These are phyloP conservation scores for Homalodisca vitripennis DNA, from an alignment of 1,140 invertebrate species.

Conservation along the genomic window DNA sequence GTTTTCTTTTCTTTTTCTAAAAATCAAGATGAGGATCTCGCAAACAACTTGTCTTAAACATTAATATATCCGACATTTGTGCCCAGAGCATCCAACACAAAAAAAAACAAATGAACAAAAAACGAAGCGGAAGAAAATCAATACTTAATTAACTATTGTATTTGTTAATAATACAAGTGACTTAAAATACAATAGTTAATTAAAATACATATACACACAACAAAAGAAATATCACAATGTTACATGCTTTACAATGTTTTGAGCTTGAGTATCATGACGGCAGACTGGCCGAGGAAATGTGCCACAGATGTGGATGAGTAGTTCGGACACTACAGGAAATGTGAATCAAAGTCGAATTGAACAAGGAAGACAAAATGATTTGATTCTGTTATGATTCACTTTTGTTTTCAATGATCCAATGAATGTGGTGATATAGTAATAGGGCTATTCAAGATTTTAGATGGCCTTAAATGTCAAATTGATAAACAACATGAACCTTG, in stretches of 20 bases:
- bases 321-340: slow-evolving; percentile 15
- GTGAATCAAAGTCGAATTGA: background rate
- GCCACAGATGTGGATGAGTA: background rate
- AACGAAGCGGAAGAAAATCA: slow-evolving; percentile 24
- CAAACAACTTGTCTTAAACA: slow-evolving; percentile 20
- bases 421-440: too few species aligned
- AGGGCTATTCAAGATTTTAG: too few species aligned
- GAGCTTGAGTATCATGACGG: slow-evolving; percentile 26
- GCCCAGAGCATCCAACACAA: slow-evolving; percentile 7
- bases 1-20: too few species aligned
- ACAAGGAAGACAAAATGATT: slow-evolving; percentile 1
- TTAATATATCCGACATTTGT: slow-evolving; percentile 24
- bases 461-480: too few species aligned
- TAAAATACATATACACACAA: slow-evolving; percentile 36
- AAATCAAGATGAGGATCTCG: background rate
- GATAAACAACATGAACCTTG: too few species aligned
- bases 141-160: slow-evolving; percentile 29
- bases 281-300: slow-evolving; percentile 7
- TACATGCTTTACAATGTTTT: slow-evolving; percentile 30
- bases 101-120: slow-evolving; percentile 1
- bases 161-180: too few species aligned
- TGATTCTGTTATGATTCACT: too few species aligned
- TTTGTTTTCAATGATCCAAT: too few species aligned
- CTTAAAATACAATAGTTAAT: too few species aligned
- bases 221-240: slow-evolving; percentile 34